Percentiles rank a stretch among this genome's conserved stretches.
Conservation (phyloP, 2,888 invertebrate species). For the Drosophila paramelanica region DNA sequence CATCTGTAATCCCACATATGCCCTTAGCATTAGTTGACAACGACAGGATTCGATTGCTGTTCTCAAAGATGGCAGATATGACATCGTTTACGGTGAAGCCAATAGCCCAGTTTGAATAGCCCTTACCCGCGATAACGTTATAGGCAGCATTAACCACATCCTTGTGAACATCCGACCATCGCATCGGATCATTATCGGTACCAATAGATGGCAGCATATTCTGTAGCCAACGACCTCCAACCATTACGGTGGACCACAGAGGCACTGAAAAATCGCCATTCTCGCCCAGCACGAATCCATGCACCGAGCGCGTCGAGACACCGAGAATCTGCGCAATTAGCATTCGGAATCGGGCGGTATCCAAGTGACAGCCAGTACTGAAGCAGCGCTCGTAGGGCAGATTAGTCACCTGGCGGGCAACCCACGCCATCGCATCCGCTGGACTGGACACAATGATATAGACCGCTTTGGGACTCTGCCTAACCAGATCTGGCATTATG, state of each 20-base stretch:
- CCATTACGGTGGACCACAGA: conserved; percentile 95
- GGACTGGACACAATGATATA: conserved; percentile 94
- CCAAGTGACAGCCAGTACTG: conserved; percentile 95
- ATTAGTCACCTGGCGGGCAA: conserved; percentile 94
- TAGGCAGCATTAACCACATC: conserved; percentile 92
- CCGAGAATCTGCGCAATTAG: conserved; percentile 91
- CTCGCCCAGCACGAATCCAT: conserved; percentile 95
- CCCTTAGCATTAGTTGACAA: conserved; percentile 88
- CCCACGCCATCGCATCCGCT: conserved; percentile 94
- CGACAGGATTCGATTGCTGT: conserved; percentile 89
- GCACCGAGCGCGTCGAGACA: conserved; percentile 91
- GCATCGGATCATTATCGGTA: conserved; percentile 88
- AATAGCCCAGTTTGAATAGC: conserved; percentile 94
- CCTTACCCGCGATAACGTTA: conserved; percentile 91
- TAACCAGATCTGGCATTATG: conserved; percentile 88
- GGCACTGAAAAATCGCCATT: conserved; percentile 95
- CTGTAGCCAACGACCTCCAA: conserved; percentile 91
- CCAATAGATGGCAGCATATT: conserved; percentile 90
- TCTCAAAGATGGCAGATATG: conserved; percentile 88
- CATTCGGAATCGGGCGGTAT: conserved; percentile 94
- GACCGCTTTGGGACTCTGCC: conserved; percentile 91
- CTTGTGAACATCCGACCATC: conserved; percentile 90
- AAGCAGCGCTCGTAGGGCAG: conserved; percentile 93
- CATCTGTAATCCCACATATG: conserved; percentile 90
- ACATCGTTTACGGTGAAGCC: conserved; percentile 90